Base-by-base conservation (phyloP, 2,797 vertebrate genomes). In the Gadopsis marmoratus region DNA sequence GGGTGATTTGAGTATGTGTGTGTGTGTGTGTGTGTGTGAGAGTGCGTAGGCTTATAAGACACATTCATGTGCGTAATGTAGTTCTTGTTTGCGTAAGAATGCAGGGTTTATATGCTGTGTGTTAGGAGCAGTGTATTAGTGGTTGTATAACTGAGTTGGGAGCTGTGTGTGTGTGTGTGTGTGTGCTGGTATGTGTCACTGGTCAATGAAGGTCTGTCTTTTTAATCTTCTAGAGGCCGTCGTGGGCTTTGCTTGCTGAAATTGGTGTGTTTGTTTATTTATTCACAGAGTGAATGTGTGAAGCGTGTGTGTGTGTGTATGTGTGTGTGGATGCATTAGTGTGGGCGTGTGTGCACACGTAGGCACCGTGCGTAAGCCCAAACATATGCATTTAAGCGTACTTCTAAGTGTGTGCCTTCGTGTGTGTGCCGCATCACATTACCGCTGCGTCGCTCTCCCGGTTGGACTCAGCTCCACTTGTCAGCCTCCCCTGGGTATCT, bases 401-500 rank as follows among this genome's bases (percentile, higher is more conserved):
- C 11, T 43, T 43, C 33, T 51, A 23, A 19, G 45, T 63, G 2
- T 31, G 21, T 10, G 4, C 31, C 7, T 47, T 12, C 48, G 7
- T 26, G 1, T 67, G 39, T 47, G 39, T 14, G 50, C 35, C 13
- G 58, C 37, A 73, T 77, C 47, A 53, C 66, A 79, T 83, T 82
- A 85, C 68, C 7, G 58, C 59, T 81, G 41, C 45, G 33, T 55
- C 66, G 45, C 83, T 82, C 83, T 82, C 68, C 75, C 64, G 56
- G 65, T 82, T 51, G 82, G 85, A 87, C 81, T 83, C 61, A 65
- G 64, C 69, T 71, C 65, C 66, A 77, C 67, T 78, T 33, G 1
- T 66, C 41, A 66, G 10, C 71, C 61, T 82, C 86, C 76, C 71
- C 60, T 75, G 72, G 73, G 80, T 77, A 50, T 82, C 74, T 82